Evolutionary conservation across 2,888 invertebrate species (phyloP), one percentile per base, ranked within the genome.

Genomic region (Petrolisthes cinctipes): DNA sequence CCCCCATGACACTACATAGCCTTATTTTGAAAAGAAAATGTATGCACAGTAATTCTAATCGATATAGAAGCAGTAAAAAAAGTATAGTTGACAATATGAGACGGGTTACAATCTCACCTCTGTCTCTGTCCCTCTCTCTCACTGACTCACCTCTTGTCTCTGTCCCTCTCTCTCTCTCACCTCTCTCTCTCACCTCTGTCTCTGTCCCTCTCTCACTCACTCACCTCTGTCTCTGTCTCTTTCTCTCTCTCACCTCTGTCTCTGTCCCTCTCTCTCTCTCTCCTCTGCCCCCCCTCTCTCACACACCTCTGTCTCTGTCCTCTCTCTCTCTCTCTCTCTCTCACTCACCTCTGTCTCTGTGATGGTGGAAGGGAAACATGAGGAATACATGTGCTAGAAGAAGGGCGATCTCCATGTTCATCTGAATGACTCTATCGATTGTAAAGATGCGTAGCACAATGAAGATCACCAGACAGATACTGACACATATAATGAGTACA

Each of bases 351-450:
- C 90, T 83, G 88, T 83, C 14, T 91, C 91, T 9, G 66, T 80
- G 9, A 90, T 87, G 5, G 20, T 2, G 91, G 89, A 4, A n/a
- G n/a, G 92, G 92, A 71, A 91, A 90, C n/a, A 92, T 85, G 0
- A 92, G 90, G 17, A 92, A 86, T 73, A 91, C 82, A 86, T 92
- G 92, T 14, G 92, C 92, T 23, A 89, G 61, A 3, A 92, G 83
- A 23, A 92, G 85, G n/a, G 92, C 91, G 6, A 92, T 91, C 85
- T 92, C 92, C 92, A 92, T 92, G 86, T 92, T 92, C 92, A 92
- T 92, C 86, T 92, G 92, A 76, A 92, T 92, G 7, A 92, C 91
- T 2, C 92, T 86, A 78, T 92, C 91, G 1, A 91, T 88, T 4
- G 91, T 91, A 86, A 92, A 92, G 75, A 91, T 89, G 80, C 91